These are phyloP conservation scores for Eurystomus glaucurus DNA, from an alignment of 2,797 vertebrate genomes.

Conservation along the genomic window DNA sequence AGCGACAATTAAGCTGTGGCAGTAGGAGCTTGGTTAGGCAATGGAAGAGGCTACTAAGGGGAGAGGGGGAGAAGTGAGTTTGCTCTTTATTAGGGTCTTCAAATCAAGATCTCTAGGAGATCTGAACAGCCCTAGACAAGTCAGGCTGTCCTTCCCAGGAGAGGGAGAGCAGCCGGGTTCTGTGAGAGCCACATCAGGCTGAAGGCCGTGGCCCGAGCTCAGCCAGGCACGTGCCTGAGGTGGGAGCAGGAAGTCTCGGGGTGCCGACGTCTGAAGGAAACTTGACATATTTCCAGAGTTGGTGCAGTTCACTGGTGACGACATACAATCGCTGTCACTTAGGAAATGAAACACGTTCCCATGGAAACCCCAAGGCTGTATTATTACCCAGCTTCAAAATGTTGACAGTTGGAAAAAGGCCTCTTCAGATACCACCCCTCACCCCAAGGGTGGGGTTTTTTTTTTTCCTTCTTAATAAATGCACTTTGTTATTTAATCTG, in stretches of 20 bases:
- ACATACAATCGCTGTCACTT: constrained; percentile 80
- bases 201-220: rapidly evolving
- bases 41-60: not conserved
- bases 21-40: not conserved
- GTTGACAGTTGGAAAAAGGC: constrained; percentile 72
- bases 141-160: too few relatives aligned
- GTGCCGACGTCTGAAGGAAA: not conserved
- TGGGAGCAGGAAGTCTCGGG: not conserved
- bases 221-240: rapidly evolving
- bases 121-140: not conserved
- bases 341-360: constrained; percentile 82
- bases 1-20: not conserved
- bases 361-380: constrained; percentile 80
- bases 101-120: too few relatives aligned
- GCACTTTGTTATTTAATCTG: constrained; percentile 18
- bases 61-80: not conserved
- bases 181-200: rapidly evolving
- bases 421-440: not conserved
- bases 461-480: not conserved
- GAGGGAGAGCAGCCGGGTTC: rapidly evolving
- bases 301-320: constrained; percentile 76
- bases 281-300: constrained; percentile 61
- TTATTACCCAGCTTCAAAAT: constrained; percentile 77
- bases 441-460: not conserved
- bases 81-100: not conserved